Conservation (phyloP, 2,888 invertebrate species). For the Oscheius sp. region DNA sequence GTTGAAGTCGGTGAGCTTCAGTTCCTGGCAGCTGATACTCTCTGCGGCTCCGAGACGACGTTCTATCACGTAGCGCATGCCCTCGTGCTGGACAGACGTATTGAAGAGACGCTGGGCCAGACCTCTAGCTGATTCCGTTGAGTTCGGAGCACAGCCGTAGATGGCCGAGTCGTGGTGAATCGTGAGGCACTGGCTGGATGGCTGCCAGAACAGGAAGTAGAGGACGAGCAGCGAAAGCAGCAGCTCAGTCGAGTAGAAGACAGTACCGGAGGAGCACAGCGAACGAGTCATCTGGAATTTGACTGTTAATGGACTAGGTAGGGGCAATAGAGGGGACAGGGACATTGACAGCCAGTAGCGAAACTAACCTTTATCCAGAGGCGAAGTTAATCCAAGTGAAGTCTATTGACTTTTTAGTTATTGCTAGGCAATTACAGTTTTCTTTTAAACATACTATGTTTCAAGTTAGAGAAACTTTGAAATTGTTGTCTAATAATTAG, state of each 20-base stretch:
- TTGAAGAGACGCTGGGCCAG: conserved; percentile 13
- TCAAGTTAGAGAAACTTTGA: too few species aligned
- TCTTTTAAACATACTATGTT: too few species aligned
- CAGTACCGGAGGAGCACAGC: conserved; percentile 9
- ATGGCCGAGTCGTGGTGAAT: conserved; percentile 1
- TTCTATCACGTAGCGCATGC: neutral
- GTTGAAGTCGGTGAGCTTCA: neutral
- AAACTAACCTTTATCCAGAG: too few species aligned
- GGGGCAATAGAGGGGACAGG: too few species aligned
- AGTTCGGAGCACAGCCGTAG: neutral
- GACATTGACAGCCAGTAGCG: too few species aligned
- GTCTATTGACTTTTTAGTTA: too few species aligned
- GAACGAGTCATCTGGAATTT: conserved; percentile 17
- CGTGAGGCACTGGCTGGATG: conserved; percentile 4
- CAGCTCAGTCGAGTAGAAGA: conserved; percentile 2
- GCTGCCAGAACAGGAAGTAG: neutral
- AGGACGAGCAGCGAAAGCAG: neutral
- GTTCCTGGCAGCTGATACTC: conserved; percentile 10
- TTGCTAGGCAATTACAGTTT: too few species aligned
- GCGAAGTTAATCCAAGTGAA: too few species aligned
- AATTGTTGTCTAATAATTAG: too few species aligned
- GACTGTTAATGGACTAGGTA: too few species aligned
- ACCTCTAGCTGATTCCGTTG: neutral
- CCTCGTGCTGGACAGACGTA: neutral
- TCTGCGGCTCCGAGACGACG: conserved; percentile 7